Conservation (phyloP, 2,113 vertebrate genomes). For the Otocyon megalotis region DNA sequence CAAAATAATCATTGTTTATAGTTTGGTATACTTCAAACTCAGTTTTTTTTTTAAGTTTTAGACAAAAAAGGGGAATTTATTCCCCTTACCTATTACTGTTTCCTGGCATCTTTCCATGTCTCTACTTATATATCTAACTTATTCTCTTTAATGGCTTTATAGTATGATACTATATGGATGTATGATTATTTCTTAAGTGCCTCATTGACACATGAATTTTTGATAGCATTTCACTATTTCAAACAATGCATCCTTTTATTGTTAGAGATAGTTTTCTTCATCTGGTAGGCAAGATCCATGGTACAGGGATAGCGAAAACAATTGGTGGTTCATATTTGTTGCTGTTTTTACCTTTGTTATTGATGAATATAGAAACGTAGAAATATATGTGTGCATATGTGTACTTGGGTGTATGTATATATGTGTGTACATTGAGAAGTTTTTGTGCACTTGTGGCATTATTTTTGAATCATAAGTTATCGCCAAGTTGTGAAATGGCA, state of each 20-base stretch:
- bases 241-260: not conserved
- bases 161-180: not conserved
- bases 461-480: constrained; percentile 37
- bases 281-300: constrained; percentile 1
- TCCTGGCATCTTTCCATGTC: constrained; percentile 16
- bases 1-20: constrained; percentile 48
- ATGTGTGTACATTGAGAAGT: not conserved
- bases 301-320: not conserved
- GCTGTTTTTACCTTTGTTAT: not conserved
- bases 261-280: constrained; percentile 7
- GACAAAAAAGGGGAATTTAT: constrained; percentile 51
- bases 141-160: constrained; percentile 23
- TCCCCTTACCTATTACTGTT: not conserved
- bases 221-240: constrained; percentile 34
- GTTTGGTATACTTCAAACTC: not conserved
- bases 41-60: not conserved
- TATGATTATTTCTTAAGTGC: constrained; percentile 20
- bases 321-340: constrained; percentile 28
- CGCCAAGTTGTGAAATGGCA: not conserved
- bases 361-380: constrained; percentile 9
- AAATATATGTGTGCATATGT: not conserved
- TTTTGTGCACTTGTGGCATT: constrained; percentile 19
- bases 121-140: not conserved
- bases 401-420: not conserved
- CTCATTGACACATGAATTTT: not conserved